Base-by-base conservation (phyloP, 2,113 vertebrate genomes). In the Cynocephalus volans region DNA sequence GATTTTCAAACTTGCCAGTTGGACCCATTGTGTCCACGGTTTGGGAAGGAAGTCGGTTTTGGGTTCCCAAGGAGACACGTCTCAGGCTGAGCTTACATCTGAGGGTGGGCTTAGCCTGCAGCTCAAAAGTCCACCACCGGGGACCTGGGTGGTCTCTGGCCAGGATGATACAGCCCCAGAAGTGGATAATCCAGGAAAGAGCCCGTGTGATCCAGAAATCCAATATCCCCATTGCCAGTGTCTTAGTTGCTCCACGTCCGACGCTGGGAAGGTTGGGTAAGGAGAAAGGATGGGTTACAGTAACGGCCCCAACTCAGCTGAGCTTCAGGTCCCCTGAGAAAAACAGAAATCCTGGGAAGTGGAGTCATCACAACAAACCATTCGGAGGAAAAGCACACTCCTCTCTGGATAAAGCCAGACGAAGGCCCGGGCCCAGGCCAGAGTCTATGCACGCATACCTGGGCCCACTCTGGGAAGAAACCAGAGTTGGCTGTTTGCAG, bases 171-270 rank as follows among this genome's bases (percentile, higher is more conserved):
- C 24, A 15, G 2, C 8, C 0, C 0, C 28, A 73, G 56, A 58
- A 31, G 15, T 3, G 15, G 67, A 15, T 60, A 1, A 23, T 8
- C 36, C 10, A 5, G 26, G 77, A 28, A 8, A 64, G 70, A 48
- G 1, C 41, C 28, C 15, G 1, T 7, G 18, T 45, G 65, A 12
- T 5, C 33, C 13, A 14, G 48, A 33, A 76, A 17, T 8, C 13
- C 0, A 2, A 12, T 33, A 0, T 6, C 0, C 0, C 26, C 2
- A 0, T 0, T 6, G 21, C 21, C 23, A 1, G 12, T 3, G 3
- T 41, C 79, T 12, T 8, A 24, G 5, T 62, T 18, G 0, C 41
- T 17, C 54, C 15, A 3, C 0, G 0, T 67, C 56, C 4, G 24
- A n/a, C 6, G n/a, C 24, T 10, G 4, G 18, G 54, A 77, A 6